These are phyloP conservation scores for Aricia agestis DNA, from an alignment of 1,140 invertebrate species.

Conservation along the genomic window DNA sequence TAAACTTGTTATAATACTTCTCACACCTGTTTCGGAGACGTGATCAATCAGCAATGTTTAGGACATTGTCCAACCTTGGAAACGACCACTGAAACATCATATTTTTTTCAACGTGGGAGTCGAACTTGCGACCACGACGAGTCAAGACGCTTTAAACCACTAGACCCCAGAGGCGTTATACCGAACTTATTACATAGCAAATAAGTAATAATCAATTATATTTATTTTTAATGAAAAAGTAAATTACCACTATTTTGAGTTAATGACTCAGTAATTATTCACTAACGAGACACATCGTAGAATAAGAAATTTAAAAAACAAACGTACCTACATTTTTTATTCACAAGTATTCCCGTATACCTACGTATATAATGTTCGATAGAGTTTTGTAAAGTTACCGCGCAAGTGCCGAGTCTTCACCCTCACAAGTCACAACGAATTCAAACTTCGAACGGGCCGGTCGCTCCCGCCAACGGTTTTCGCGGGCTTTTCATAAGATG, in stretches of 20 bases:
- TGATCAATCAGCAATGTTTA: too few relatives aligned
- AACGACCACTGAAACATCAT: too few relatives aligned
- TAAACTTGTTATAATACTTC: too few relatives aligned
- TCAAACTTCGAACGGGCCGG: conserved; percentile 35
- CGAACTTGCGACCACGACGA: background rate
- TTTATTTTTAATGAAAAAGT: too few relatives aligned
- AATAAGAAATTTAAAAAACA: background rate
- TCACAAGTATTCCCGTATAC: conserved; percentile 19
- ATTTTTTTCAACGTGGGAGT: background rate
- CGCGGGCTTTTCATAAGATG: conserved; percentile 59
- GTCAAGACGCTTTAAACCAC: too few relatives aligned
- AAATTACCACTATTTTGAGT: background rate
- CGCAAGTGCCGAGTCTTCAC: conserved; percentile 52
- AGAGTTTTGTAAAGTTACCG: conserved; percentile 42
- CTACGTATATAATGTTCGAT: conserved; percentile 24
- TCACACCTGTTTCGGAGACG: too few relatives aligned
- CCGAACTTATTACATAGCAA: too few relatives aligned
- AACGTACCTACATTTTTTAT: background rate
- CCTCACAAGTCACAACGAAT: conserved; percentile 43
- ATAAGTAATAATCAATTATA: too few relatives aligned
- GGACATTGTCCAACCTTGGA: too few relatives aligned
- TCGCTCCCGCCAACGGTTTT: conserved; percentile 29
- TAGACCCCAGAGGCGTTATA: too few relatives aligned
- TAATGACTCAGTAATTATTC: background rate
- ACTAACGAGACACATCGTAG: background rate